These are phyloP conservation scores for Microcebus murinus DNA, from an alignment of 2,113 vertebrate genomes.

Conservation along the genomic window DNA sequence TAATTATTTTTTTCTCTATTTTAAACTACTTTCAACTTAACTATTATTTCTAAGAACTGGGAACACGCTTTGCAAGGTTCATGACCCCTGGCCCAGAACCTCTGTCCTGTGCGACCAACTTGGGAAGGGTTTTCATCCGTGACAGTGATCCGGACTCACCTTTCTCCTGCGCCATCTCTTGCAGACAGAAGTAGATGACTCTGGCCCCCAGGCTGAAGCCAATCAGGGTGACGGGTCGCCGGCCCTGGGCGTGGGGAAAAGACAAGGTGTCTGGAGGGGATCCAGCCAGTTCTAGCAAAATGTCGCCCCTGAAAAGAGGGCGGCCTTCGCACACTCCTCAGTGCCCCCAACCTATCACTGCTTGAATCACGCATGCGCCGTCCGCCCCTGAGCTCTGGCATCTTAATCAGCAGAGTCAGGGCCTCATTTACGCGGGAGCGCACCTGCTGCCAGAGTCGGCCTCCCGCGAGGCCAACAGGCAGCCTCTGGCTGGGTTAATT, in stretches of 20 bases:
- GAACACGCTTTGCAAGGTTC: not conserved
- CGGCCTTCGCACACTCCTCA: fast-evolving
- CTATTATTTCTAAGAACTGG: not conserved
- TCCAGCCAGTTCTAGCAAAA: not conserved
- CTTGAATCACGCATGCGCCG: fast-evolving
- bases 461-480: not conserved
- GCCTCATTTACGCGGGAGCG: not conserved
- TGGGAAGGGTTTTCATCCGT: not conserved
- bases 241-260: conserved; percentile 87
- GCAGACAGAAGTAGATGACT: conserved; percentile 98
- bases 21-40: not conserved
- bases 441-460: fast-evolving
- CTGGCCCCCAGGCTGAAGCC: conserved; percentile 98
- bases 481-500: not conserved
- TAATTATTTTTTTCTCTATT: not conserved
- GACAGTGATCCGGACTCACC: conserved; percentile 82
- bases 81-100: not conserved
- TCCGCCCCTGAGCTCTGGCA: not conserved
- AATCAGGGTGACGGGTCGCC: conserved; percentile 94
- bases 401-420: not conserved
- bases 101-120: fast-evolving
- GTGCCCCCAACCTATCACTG: fast-evolving
- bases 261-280: conserved; percentile 6
- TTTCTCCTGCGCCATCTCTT: conserved; percentile 95
- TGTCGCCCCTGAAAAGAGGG: fast-evolving